These are phyloP conservation scores for Forpus xanthops DNA, from an alignment of 2,797 vertebrate genomes.

Conservation along the genomic window DNA sequence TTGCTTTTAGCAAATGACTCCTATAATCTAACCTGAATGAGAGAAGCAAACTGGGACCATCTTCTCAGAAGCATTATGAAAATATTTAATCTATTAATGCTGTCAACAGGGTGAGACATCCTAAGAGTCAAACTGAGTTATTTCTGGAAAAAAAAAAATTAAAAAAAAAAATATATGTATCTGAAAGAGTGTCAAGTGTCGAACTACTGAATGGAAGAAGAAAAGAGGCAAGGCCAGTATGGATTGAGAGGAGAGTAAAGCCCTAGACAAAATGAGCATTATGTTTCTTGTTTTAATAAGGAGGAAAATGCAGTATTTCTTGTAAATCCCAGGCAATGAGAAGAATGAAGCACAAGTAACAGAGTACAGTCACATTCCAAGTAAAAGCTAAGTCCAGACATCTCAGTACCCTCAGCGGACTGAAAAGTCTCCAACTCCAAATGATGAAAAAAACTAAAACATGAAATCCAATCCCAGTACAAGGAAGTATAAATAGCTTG, in stretches of 20 bases:
- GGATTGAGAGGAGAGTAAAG: neutral
- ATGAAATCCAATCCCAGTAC: accelerated
- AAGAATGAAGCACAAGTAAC: neutral
- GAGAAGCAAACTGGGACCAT: neutral
- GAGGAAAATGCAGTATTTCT: neutral
- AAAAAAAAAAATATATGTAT: neutral
- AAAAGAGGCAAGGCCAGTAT: neutral
- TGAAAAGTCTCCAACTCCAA: neutral
- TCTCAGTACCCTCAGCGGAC: neutral
- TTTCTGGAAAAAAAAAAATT: neutral
- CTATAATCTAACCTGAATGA: neutral
- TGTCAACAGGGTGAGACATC: neutral
- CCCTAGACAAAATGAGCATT: neutral
- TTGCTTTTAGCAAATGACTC: neutral
- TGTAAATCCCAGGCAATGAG: neutral
- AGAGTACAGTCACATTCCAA: neutral
- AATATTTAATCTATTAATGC: neutral
- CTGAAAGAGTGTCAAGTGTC: neutral
- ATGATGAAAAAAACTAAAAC: neutral
- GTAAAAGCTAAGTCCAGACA: neutral
- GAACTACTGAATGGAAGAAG: neutral
- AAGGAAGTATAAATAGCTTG: neutral
- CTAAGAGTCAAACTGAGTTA: neutral
- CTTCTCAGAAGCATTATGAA: neutral
- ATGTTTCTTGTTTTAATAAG: neutral